These are phyloP conservation scores for Caretta caretta DNA, from an alignment of 2,113 vertebrate species.

Conservation along the genomic window DNA sequence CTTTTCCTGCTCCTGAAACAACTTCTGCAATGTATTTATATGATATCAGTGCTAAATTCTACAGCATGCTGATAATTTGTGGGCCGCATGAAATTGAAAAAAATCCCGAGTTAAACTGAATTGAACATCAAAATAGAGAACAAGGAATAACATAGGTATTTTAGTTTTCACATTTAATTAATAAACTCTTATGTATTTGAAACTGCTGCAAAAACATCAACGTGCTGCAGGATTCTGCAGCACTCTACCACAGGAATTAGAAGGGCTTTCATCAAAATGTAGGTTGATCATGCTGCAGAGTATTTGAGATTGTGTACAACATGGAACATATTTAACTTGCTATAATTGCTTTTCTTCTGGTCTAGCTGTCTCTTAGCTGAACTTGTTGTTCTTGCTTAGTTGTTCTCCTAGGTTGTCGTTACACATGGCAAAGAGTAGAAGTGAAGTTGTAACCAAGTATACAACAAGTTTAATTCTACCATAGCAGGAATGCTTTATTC, in stretches of 20 bases:
- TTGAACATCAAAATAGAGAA: background rate
- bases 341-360: background rate
- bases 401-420: background rate
- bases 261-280: background rate
- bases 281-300: rapidly evolving
- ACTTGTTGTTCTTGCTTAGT: background rate
- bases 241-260: background rate
- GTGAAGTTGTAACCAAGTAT: background rate
- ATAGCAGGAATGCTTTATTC: rapidly evolving
- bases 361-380: background rate
- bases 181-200: background rate
- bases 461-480: too few relatives aligned
- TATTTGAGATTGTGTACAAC: background rate
- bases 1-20: background rate
- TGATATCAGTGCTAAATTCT: background rate
- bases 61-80: background rate
- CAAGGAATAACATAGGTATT: background rate
- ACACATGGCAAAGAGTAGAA: background rate
- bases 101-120: background rate
- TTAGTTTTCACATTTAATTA: background rate
- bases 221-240: rapidly evolving
- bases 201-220: background rate
- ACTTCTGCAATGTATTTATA: background rate
- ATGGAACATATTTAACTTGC: background rate
- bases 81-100: rapidly evolving